Evolutionary conservation across 2,888 invertebrate species (phyloP).

Genomic region (Xanthorhoe designata): DNA sequence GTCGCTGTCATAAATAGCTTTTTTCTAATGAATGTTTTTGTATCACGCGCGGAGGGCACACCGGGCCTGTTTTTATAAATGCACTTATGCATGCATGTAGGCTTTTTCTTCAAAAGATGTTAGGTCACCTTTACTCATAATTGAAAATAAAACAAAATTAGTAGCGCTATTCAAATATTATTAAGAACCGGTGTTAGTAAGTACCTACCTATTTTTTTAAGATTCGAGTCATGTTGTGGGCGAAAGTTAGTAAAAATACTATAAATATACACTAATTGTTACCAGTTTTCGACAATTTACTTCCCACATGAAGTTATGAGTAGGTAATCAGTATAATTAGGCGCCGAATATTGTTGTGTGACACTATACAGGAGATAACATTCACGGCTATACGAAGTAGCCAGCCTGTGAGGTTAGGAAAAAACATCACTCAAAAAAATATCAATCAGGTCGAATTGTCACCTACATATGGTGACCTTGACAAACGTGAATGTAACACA

Average conservation of each 20-base stretch:
- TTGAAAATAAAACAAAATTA: slow-evolving; percentile 51
- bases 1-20: slow-evolving; percentile 85
- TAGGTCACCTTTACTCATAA: slow-evolving; percentile 65
- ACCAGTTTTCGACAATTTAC: neutral
- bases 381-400: too few relatives aligned
- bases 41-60: slow-evolving; percentile 64
- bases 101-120: slow-evolving; percentile 58
- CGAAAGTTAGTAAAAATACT: slow-evolving; percentile 1
- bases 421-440: slow-evolving; percentile 6
- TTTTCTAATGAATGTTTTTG: slow-evolving; percentile 81
- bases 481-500: slow-evolving; percentile 63
- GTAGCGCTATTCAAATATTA: slow-evolving; percentile 25
- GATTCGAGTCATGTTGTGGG: neutral
- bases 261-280: slow-evolving; percentile 2
- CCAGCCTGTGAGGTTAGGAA: neutral
- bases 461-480: slow-evolving; percentile 75
- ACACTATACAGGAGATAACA: neutral
- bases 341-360: neutral
- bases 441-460: slow-evolving; percentile 51
- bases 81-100: slow-evolving; percentile 71
- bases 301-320: neutral
- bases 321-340: neutral
- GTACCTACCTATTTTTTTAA: too few relatives aligned
- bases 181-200: slow-evolving; percentile 19
- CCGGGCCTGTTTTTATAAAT: slow-evolving; percentile 76